phyloP scores from a whole-genome alignment of 2,113 vertebrate genomes.

The Echinops telfairi region DNA sequence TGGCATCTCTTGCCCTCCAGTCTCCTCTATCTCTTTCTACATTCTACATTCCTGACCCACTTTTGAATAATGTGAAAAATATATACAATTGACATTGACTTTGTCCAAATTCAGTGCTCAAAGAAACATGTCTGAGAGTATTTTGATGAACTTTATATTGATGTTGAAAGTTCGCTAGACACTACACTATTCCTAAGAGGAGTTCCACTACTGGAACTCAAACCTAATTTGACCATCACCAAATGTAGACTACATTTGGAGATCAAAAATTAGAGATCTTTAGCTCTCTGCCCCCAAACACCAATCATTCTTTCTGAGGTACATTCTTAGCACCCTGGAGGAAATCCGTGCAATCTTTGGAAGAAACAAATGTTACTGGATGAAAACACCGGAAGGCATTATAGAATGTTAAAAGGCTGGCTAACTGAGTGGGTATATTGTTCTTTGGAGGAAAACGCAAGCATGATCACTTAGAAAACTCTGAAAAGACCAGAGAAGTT shows the following conservation, averaged over 20 bases:
- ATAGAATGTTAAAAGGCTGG: not conserved
- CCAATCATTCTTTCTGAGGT: constrained; percentile 54
- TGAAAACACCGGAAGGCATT: not conserved
- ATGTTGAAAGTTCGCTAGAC: constrained; percentile 70
- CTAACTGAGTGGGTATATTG: not conserved
- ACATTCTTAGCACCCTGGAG: constrained; percentile 38
- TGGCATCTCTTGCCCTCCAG: not conserved
- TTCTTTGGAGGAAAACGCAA: not conserved
- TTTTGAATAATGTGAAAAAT: constrained; percentile 64
- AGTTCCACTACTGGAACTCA: constrained; percentile 9
- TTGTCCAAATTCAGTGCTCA: constrained; percentile 57
- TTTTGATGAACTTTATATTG: constrained; percentile 68
- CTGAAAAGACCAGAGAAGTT: not conserved
- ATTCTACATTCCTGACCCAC: not conserved
- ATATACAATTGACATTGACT: constrained; percentile 69
- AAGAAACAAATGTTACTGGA: constrained; percentile 29
- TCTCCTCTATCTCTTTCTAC: constrained; percentile 5
- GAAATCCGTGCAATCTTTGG: constrained; percentile 25
- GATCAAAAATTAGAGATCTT: constrained; percentile 49
- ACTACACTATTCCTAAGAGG: constrained; percentile 33
- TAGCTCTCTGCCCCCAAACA: constrained; percentile 58
- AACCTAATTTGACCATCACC: constrained; percentile 59
- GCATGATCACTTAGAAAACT: not conserved
- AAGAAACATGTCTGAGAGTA: constrained; percentile 61
- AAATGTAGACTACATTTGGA: constrained; percentile 61